Base-by-base conservation (phyloP, 2,797 vertebrate genomes). In the Carcharodon carcharias region DNA sequence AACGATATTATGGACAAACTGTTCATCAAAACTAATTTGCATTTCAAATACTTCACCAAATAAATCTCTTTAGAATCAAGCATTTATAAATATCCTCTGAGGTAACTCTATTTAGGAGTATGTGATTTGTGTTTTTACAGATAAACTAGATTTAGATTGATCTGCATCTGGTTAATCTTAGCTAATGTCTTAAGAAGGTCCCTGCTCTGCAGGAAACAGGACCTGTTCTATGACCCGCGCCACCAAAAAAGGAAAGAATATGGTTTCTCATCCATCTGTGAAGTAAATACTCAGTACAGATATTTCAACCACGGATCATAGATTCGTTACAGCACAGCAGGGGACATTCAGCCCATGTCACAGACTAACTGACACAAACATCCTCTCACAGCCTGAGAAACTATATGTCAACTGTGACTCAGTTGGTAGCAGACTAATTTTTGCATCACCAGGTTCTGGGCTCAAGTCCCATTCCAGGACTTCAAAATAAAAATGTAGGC, bases 61-160 rank as follows among this genome's bases (percentile, higher is more conserved):
- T 45, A 93, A 67, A 93, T 93, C n/a, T 91, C 61, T 67, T 23
- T 67, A 40, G 40, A 93, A 67, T 93, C n/a, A 93, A 65, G 65
- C 61, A 63, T 93, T 93, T 93, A 45, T 93, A 45, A 92, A 92
- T 61, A 58, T 92, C 61, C 58, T 63, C 61, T 26, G 35, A 45
- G 63, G 2, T 93, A 67, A 65, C 6, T 92, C 21, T 67, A 26
- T 93, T 93, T 40, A 67, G 91, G 65, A 67, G 16, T 14, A 45
- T 45, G n/a, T 67, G 61, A 28, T 63, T 63, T 93, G 63, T 93
- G 63, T 21, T 93, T 67, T 65, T 93, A 65, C 91, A 45, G 63
- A 67, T 67, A 93, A 93, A 93, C n/a, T 65, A 45, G 91, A 45
- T 93, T 93, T 67, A 93, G 63, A 93, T 93, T 93, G 91, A 93